Evolutionary conservation across 2,797 vertebrate species (phyloP), one percentile per base, ranked within the genome.

Genomic region (Acipenser ruthenus): DNA sequence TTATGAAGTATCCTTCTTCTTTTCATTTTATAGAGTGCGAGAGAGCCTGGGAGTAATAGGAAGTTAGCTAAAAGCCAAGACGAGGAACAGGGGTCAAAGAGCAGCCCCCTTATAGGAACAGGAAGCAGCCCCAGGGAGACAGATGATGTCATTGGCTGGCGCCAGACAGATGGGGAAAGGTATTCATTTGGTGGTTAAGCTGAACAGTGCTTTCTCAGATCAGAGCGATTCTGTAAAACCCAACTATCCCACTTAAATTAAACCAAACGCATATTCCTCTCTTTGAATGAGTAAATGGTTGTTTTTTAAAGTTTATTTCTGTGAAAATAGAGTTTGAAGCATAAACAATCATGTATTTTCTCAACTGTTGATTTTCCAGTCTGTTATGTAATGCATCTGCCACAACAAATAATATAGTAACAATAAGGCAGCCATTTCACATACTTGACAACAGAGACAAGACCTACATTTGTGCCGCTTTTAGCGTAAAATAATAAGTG

Each of bases 151-250:
- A 76, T 74, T 13, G 56, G 74, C 68, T 74, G 76, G 75, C 77
- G 75, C 69, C 84, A 77, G 48, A 67, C 52, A 12, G 78, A 78
- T 59, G 73, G 65, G 69, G 85, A 87, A 82, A 89, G 88, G 88
- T 91, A 81, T 37, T 88, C 77, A 72, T 73, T 18, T 76, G n/a
- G 9, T 55, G 9, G 53, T n/a, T 3, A 55, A 55, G 53, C 53
- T n/a, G 10, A 55, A n/a, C 7, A 55, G 53, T 10, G 7, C n/a
- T 55, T 55, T 55, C 9, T 6, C 10, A 37, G 37, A 37, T 37
- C 37, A 37, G 37, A 37, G 37, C 4, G 37, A 37, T 37, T 37
- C 4, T 37, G 37, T 37, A 37, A 37, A 37, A 37, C 37, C 37
- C 37, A 37, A 37, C 37, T 37, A 37, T 37, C 37, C 37, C 37